These are phyloP conservation scores for Pocillopora grandis DNA, from an alignment of 92 coral and sea anemone genomes.

Conservation along the genomic window DNA sequence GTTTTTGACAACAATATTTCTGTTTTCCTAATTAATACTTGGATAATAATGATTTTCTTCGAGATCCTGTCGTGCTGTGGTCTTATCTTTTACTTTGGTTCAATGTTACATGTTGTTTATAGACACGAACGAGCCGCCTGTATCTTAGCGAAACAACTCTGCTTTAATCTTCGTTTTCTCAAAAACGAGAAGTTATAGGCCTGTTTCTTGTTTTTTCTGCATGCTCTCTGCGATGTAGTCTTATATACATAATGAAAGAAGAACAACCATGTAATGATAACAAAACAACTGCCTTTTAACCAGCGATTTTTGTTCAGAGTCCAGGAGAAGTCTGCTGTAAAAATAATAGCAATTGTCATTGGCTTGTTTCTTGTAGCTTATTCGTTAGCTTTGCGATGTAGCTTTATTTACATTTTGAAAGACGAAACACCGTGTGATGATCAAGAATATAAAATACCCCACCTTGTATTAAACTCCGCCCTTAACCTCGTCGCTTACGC, in stretches of 20 bases:
- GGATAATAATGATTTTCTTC: not conserved
- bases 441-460: not conserved
- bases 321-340: not conserved
- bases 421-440: not conserved
- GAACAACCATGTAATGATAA: not conserved
- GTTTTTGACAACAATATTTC: not conserved
- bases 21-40: not conserved
- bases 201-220: not conserved
- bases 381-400: not conserved
- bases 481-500: conserved; percentile 9
- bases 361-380: not conserved
- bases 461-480: conserved; percentile 8
- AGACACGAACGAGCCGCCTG: not conserved
- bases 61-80: not conserved
- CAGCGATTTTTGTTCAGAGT: not conserved
- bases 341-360: conserved; percentile 1
- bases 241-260: too few relatives aligned
- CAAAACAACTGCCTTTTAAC: conserved; percentile 20
- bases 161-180: not conserved
- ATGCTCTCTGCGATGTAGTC: too few relatives aligned
- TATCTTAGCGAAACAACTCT: not conserved
- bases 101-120: not conserved
- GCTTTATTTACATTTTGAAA: not conserved
- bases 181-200: not conserved
- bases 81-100: not conserved